phyloP scores from a whole-genome alignment of 2,888 invertebrate genomes.

The Ferdinandea cuprea region DNA sequence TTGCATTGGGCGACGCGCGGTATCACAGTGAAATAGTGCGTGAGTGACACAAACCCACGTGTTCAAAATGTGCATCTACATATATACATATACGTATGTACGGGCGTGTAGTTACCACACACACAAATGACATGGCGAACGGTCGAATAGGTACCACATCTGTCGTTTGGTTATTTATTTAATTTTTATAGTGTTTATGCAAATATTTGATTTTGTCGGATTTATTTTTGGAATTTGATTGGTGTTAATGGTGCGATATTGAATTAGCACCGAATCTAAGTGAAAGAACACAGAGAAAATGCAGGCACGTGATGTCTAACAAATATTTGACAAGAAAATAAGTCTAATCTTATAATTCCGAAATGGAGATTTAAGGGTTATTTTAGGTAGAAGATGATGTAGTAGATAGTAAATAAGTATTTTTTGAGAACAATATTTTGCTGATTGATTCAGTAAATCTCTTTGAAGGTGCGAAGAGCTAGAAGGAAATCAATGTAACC shows the following conservation, averaged over 20 bases:
- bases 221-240: constrained; percentile 11
- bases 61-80: background rate
- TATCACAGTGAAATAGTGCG: constrained; percentile 44
- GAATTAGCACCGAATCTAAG: constrained; percentile 6
- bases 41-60: constrained; percentile 55
- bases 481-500: no score
- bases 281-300: background rate
- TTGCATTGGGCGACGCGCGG: constrained; percentile 33
- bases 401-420: no score
- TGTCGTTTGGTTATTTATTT: constrained; percentile 22
- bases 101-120: background rate
- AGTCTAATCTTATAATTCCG: no score
- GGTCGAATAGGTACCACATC: constrained; percentile 20
- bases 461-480: no score
- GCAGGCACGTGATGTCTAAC: constrained; percentile 10
- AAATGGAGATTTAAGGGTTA: no score
- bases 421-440: no score
- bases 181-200: constrained; percentile 5
- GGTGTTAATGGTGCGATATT: constrained; percentile 3
- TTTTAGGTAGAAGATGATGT: no score
- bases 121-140: background rate
- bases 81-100: background rate
- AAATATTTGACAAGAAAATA: background rate
- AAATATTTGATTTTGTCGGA: constrained; percentile 36
- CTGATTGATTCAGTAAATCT: no score